Conservation (phyloP, 2,113 vertebrate species). For the Cisticola juncidis region DNA sequence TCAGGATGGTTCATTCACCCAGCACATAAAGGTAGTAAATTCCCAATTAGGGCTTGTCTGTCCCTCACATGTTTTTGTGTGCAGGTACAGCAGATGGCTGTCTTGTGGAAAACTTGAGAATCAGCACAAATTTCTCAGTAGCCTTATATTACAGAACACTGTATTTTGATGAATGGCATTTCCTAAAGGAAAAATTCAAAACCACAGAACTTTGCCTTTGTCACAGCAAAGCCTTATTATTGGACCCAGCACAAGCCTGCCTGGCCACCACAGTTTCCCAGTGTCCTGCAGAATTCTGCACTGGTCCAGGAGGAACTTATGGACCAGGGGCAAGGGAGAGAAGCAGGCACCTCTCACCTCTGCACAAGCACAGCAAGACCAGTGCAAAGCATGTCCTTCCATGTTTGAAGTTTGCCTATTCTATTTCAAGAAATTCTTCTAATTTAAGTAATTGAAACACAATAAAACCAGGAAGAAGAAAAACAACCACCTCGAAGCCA, state of each 20-base stretch:
- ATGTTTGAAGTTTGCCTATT: neutral
- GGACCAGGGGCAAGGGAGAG: neutral
- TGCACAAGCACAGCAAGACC: neutral
- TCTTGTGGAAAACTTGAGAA: neutral
- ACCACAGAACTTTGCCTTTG: neutral
- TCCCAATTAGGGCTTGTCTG: neutral
- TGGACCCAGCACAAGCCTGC: fast-evolving
- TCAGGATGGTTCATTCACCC: neutral
- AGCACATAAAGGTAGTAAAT: neutral
- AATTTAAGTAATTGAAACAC: neutral
- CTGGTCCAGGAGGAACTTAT: neutral
- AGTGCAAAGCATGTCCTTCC: neutral
- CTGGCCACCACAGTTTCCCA: neutral
- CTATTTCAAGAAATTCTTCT: neutral
- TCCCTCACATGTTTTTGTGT: neutral
- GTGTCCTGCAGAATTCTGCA: neutral
- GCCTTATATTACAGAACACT: neutral
- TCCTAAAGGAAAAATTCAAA: neutral
- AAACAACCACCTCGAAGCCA: neutral
- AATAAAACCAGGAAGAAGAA: neutral
- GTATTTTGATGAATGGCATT: neutral
- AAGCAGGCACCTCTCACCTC: neutral
- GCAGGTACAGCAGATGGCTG: neutral
- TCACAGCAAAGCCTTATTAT: neutral
- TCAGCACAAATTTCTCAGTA: neutral